A percentile compares a stretch with the other conserved stretches of the same genome.
Evolutionary conservation across 2,797 vertebrate genomes (phyloP).

Genomic region (Pseudochromis fuscus): DNA sequence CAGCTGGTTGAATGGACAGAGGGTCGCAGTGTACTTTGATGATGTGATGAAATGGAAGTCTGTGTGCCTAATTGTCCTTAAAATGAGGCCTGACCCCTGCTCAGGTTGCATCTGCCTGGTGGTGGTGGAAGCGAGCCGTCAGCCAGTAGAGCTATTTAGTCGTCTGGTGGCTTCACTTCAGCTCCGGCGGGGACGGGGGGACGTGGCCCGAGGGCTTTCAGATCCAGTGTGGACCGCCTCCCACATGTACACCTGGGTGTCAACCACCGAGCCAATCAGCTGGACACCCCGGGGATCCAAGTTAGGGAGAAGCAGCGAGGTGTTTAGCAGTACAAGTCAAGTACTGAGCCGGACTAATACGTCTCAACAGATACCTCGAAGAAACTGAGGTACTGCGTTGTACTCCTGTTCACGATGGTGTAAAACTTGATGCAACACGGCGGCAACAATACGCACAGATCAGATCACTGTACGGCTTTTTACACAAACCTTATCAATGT

Average conservation of each 20-base stretch:
- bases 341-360: constrained; percentile 10
- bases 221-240: constrained; percentile 29
- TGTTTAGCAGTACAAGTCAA: constrained; percentile 23
- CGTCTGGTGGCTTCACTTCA: constrained; percentile 27
- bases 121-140: constrained; percentile 40
- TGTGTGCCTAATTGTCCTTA: constrained; percentile 66
- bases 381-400: neutral
- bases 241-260: constrained; percentile 45
- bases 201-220: constrained; percentile 50
- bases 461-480: constrained; percentile 1
- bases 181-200: too few relatives aligned
- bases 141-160: constrained; percentile 51
- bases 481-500: neutral
- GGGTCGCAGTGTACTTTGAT: constrained; percentile 27
- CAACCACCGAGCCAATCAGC: constrained; percentile 65
- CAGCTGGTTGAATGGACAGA: constrained; percentile 33
- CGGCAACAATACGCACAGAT: constrained; percentile 28
- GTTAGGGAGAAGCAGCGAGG: constrained; percentile 4
- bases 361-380: constrained; percentile 26
- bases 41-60: constrained; percentile 49
- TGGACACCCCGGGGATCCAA: constrained; percentile 9
- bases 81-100: constrained; percentile 63
- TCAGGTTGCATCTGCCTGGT: constrained; percentile 56
- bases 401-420: neutral
- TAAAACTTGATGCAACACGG: constrained; percentile 25